These are phyloP conservation scores for Helogale parvula DNA, from an alignment of 2,113 vertebrate species.

Conservation along the genomic window DNA sequence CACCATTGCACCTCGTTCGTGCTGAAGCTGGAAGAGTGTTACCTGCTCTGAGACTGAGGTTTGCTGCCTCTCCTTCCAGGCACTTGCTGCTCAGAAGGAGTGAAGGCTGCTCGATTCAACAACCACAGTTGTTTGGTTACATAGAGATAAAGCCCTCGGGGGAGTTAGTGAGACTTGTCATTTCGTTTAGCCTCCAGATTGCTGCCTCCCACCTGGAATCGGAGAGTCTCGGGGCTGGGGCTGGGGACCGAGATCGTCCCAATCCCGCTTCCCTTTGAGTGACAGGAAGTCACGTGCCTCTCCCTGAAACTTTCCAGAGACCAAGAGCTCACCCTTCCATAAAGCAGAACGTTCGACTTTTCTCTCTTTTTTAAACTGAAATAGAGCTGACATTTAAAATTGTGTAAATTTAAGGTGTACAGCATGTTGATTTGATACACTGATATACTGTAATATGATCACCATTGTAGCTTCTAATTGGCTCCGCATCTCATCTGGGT, in stretches of 20 bases:
- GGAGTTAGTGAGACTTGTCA: neutral
- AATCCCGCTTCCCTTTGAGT: neutral
- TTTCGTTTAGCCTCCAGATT: constrained; percentile 39
- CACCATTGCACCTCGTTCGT: neutral
- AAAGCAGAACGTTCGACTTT: neutral
- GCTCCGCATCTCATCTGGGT: neutral
- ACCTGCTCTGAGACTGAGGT: neutral
- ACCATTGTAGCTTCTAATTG: neutral
- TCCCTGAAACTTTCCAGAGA: constrained; percentile 9
- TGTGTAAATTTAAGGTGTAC: neutral
- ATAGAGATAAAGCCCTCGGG: neutral
- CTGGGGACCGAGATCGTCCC: neutral
- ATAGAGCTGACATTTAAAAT: neutral
- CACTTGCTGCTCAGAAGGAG: neutral
- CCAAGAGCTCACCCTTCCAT: neutral
- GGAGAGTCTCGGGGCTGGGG: constrained; percentile 26
- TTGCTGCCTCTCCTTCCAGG: neutral
- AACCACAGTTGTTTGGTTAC: constrained; percentile 9
- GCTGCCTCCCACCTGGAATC: constrained; percentile 42
- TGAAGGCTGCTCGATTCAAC: neutral
- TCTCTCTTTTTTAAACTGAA: neutral
- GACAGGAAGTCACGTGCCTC: neutral
- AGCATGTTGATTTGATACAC: neutral
- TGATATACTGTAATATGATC: neutral
- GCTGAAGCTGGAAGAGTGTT: neutral